Evolutionary conservation across 1,140 invertebrate genomes (phyloP), one percentile per base, ranked within the genome.

Genomic region (Aphaenogaster ashmeadi): DNA sequence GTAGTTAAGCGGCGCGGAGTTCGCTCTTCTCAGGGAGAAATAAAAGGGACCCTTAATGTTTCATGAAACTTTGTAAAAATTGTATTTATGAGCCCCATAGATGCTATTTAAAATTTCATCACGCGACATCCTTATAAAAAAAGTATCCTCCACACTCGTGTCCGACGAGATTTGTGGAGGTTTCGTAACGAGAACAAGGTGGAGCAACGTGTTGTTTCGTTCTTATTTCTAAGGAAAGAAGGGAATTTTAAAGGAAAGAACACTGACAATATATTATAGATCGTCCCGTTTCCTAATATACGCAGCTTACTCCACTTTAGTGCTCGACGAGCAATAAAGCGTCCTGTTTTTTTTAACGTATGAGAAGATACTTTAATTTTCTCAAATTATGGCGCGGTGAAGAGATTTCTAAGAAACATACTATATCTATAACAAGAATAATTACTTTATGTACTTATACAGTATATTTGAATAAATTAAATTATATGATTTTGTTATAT

Each of bases 61-160:
- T 84, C 41, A 38, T 33, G 52, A 62, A 84, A 84, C 80, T 74
- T 74, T 74, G 80, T 84, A 74, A 60, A 84, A 74, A 84, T 84
- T 84, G 52, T 74, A 50, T 84, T 74, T 60, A 84, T 27, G 67
- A 47, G 27, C 27, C 38, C 54, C 69, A 81, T 54, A 54, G 62
- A 81, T 54, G 69, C 36, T 74, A 54, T 60, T 72, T 58, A 62
- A 84, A 84, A 74, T 84, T 84, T 74, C 11, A 84, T 83, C 52
- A 69, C 41, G 15, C 52, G 52, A 47, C 18, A 44, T 50, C 18
- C n/a, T 74, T 84, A 50, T 84, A 21, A 74, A 84, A 84, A 60
- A 50, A 47, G 36, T 9, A 74, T 60, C 27, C 36, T 18, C 36
- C 27, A 18, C 66, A 69, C 41, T 41, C 41, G 9, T 81, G 21